phyloP scores from a whole-genome alignment of 2,113 vertebrate species.

The Ramphastos sulfuratus region DNA sequence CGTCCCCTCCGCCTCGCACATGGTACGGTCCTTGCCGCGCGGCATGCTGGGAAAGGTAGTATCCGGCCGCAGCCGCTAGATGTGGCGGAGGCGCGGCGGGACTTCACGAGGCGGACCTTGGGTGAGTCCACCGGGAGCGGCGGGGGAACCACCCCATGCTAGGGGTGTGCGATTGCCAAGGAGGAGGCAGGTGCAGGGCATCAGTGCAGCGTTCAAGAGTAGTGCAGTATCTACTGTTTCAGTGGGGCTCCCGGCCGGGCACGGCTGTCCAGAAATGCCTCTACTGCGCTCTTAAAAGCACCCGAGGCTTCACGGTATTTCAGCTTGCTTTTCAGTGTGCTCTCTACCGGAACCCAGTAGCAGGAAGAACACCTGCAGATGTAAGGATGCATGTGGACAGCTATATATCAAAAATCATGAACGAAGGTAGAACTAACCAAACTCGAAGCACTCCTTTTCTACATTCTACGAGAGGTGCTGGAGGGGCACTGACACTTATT shows the following conservation, averaged over 20 bases:
- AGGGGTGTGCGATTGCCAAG: too few species aligned
- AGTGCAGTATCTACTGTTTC: accelerated
- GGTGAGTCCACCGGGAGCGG: neutral
- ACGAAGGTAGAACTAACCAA: neutral
- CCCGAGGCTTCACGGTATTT: accelerated
- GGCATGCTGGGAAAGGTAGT: constrained; percentile 75
- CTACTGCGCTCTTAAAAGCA: neutral
- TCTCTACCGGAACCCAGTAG: neutral
- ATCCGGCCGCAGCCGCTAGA: accelerated
- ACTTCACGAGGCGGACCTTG: neutral
- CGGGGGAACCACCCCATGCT: accelerated
- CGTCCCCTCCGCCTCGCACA: neutral
- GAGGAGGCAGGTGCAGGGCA: too few species aligned
- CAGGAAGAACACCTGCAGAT: neutral
- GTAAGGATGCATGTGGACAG: too few species aligned
- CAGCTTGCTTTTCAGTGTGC: neutral
- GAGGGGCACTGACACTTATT: neutral
- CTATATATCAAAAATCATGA: neutral
- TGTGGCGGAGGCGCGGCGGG: accelerated
- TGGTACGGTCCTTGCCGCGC: neutral
- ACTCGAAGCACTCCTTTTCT: accelerated
- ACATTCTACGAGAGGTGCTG: neutral
- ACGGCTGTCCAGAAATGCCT: neutral
- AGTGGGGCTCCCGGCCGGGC: neutral
- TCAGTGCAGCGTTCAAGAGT: accelerated